Percentiles rank a stretch among this genome's conserved stretches.
Conservation (phyloP, 2,888 invertebrate genomes). For the Hermaeophaga mercurialis region DNA sequence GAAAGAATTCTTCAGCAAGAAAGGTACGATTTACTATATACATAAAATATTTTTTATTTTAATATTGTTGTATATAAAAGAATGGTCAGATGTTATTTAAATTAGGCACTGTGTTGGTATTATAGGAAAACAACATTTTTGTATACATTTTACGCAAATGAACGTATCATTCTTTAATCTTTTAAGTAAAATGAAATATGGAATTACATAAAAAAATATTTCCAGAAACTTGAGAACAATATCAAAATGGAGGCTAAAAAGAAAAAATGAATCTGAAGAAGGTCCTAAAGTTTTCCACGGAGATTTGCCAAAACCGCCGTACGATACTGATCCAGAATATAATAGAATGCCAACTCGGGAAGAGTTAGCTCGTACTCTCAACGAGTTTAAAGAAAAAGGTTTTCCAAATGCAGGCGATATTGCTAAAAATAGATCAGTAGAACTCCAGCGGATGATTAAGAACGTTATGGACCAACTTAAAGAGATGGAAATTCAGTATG, state of each 20-base stretch:
- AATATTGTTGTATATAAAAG: too few species aligned
- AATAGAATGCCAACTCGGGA: constrained; percentile 60
- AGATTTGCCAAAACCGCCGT: constrained; percentile 54
- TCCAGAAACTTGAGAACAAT: constrained; percentile 58
- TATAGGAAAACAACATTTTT: too few species aligned
- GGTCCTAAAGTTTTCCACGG: constrained; percentile 34
- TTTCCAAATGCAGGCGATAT: constrained; percentile 9
- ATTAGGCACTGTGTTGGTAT: too few species aligned
- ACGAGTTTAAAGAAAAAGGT: constrained; percentile 39
- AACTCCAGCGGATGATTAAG: constrained; percentile 52
- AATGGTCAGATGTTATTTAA: too few species aligned
- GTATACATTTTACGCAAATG: too few species aligned
- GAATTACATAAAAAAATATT: too few species aligned
- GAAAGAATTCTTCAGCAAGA: constrained; percentile 65
- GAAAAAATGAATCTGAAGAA: constrained; percentile 35
- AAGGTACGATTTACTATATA: too few species aligned
- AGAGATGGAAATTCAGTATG: constrained; percentile 45
- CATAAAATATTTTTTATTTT: too few species aligned
- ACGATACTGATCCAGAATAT: constrained; percentile 64
- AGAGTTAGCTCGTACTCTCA: constrained; percentile 47
- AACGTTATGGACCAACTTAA: constrained; percentile 55
- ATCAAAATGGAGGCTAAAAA: constrained; percentile 61
- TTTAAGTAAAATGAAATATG: too few species aligned
- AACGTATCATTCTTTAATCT: too few species aligned
- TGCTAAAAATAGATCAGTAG: constrained; percentile 20